phyloP scores from a whole-genome alignment of 2,113 vertebrate species.

The Pygoscelis antarcticus region DNA sequence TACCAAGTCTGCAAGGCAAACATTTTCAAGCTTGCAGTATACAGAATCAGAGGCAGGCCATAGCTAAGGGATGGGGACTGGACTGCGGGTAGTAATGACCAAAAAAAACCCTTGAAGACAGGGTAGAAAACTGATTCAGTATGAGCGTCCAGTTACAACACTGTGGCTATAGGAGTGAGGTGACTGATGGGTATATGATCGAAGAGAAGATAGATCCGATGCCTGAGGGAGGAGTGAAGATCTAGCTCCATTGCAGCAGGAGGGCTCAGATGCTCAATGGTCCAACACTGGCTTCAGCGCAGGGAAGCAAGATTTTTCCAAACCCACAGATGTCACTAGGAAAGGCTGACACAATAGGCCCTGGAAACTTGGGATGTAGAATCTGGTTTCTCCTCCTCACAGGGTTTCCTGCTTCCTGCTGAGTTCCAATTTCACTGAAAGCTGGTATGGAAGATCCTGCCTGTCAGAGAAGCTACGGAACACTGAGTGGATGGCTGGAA shows the following conservation, averaged over 20 bases:
- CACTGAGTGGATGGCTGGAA: not conserved
- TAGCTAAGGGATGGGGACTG: not conserved
- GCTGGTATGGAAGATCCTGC: not conserved
- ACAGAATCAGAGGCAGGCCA: not conserved
- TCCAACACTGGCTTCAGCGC: not conserved
- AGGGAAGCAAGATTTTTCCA: not conserved
- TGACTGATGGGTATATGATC: not conserved
- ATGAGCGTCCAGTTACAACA: not conserved
- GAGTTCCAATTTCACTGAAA: not conserved
- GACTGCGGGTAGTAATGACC: not conserved
- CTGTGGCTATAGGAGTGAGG: not conserved
- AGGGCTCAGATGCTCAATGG: not conserved
- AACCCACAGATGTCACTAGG: not conserved
- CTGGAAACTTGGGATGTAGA: not conserved
- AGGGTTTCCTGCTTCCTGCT: not conserved
- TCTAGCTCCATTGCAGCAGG: not conserved
- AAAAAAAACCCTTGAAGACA: not conserved
- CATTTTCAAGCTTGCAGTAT: not conserved
- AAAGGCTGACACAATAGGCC: not conserved
- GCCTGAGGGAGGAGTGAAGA: not conserved
- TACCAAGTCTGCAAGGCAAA: not conserved
- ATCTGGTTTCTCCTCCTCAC: not conserved
- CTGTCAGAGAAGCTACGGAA: not conserved
- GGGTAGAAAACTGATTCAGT: not conserved
- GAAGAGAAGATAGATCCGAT: not conserved